These are phyloP conservation scores for Otolemur crassicaudatus DNA, from an alignment of 2,797 vertebrate species.

Conservation along the genomic window DNA sequence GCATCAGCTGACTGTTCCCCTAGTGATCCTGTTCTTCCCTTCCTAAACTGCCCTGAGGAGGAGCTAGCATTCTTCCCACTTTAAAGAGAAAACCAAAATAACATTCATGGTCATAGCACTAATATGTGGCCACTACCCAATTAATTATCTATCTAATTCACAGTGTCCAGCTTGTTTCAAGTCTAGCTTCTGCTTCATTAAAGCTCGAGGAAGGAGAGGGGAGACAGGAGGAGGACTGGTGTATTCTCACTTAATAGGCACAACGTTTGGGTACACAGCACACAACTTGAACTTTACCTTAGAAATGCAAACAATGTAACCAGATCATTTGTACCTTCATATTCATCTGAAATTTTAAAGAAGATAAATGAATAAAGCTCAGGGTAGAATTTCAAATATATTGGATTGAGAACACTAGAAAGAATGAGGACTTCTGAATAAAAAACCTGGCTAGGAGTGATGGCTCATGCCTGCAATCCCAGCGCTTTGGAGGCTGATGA, in stretches of 20 bases:
- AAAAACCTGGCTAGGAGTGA: not conserved
- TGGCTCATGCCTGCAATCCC: not conserved
- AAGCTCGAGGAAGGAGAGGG: not conserved
- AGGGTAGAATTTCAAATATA: not conserved
- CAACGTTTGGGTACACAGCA: too few species aligned
- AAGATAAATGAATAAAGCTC: slow-evolving; percentile 7
- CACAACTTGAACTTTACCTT: too few species aligned
- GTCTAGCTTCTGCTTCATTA: not conserved
- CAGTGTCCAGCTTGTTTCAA: not conserved
- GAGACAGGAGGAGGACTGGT: too few species aligned
- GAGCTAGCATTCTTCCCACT: not conserved
- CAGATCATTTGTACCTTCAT: too few species aligned
- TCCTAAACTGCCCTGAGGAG: not conserved
- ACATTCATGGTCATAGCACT: not conserved
- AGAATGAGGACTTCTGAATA: not conserved
- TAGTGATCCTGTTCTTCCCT: not conserved
- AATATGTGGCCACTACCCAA: not conserved
- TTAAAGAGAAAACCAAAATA: not conserved
- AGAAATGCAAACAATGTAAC: too few species aligned
- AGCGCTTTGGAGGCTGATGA: not conserved
- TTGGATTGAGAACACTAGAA: not conserved
- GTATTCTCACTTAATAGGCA: too few species aligned
- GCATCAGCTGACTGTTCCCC: not conserved
- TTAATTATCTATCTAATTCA: not conserved
- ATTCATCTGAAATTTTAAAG: too few species aligned